These are phyloP conservation scores for Polypedilum pembai DNA, from an alignment of 1,140 invertebrate species.

Conservation along the genomic window DNA sequence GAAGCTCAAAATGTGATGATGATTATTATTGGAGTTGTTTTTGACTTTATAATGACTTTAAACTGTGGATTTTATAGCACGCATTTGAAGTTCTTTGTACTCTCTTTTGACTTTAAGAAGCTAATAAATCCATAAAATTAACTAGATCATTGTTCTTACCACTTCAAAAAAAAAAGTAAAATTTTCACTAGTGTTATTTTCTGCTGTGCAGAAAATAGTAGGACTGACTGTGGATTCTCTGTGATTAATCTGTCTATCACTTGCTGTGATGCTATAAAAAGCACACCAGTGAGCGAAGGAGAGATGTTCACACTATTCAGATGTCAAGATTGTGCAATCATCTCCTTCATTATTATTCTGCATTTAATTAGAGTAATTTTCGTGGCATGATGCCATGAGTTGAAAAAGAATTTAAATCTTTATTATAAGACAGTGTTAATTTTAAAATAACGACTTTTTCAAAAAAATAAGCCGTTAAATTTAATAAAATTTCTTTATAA, in stretches of 20 bases:
- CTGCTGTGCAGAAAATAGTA: not conserved
- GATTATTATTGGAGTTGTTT: not conserved
- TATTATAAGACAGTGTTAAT: too few species aligned
- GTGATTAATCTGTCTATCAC: conserved; percentile 11
- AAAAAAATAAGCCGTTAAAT: not conserved
- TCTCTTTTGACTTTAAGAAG: not conserved
- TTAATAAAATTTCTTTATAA: not conserved
- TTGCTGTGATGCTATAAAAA: not conserved
- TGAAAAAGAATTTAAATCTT: too few species aligned
- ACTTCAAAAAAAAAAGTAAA: not conserved
- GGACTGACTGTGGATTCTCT: not conserved
- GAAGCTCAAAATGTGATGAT: not conserved
- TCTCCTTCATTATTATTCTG: conserved; percentile 9
- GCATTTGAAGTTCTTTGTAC: conserved; percentile 7
- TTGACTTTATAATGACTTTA: not conserved
- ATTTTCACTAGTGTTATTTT: too few species aligned
- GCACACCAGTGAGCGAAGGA: not conserved
- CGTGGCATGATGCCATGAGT: not conserved
- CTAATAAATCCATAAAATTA: not conserved
- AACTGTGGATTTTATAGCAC: not conserved
- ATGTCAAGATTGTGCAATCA: conserved; percentile 8
- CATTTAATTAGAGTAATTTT: conserved; percentile 19
- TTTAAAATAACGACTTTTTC: not conserved
- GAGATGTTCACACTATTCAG: not conserved
- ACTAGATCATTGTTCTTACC: not conserved